Percentiles rank a stretch among this genome's conserved stretches.
Evolutionary conservation across 1,140 invertebrate genomes (phyloP).

Genomic region (Trichomalopsis sarcophagae): DNA sequence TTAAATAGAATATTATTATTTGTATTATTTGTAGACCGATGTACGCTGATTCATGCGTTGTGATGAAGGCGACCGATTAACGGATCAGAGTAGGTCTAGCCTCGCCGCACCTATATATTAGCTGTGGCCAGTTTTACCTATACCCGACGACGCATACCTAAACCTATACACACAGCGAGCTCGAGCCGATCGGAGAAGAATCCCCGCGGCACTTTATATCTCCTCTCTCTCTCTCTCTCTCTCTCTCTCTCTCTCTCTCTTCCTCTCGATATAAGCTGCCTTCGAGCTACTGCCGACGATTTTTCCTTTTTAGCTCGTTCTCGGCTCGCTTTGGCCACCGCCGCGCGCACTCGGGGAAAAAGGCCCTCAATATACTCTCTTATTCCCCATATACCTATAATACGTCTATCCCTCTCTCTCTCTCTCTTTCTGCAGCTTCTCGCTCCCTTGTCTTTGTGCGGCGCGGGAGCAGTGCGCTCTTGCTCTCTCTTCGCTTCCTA

Average conservation of each 20-base stretch:
- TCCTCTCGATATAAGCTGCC: constrained; percentile 14
- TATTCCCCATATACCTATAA: background rate
- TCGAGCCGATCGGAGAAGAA: background rate
- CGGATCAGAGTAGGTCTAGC: background rate
- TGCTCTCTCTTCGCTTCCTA: constrained; percentile 42
- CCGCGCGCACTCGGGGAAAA: constrained; percentile 11
- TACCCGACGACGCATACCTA: background rate
- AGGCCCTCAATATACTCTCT: background rate
- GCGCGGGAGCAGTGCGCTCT: background rate
- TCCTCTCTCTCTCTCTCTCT: background rate
- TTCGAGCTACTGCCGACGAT: background rate
- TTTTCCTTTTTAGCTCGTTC: constrained; percentile 21
- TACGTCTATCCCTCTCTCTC: background rate
- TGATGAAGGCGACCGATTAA: background rate
- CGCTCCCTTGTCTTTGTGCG: constrained; percentile 20
- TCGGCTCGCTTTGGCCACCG: constrained; percentile 23
- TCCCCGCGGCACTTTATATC: constrained; percentile 24
- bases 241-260: background rate
- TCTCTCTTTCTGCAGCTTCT: background rate
- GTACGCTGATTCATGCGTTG: no score
- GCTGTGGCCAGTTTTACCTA: background rate
- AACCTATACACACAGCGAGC: background rate
- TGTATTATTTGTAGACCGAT: no score
- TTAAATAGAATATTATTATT: background rate
- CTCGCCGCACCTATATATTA: background rate